Conservation (phyloP, 2,797 vertebrate species). For the Crax fasciolata region DNA sequence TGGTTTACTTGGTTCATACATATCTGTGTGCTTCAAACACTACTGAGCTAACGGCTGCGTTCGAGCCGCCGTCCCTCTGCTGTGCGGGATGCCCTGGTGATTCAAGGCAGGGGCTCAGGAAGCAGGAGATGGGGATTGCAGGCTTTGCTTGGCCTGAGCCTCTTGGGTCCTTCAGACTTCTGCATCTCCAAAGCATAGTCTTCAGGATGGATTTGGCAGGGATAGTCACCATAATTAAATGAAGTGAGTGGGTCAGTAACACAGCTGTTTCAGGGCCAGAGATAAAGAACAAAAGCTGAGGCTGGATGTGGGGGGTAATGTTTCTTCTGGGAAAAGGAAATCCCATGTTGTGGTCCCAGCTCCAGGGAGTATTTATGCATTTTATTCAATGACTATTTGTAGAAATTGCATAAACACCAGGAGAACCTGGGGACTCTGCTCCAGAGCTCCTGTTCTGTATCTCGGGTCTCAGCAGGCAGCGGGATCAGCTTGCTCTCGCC, state of each 20-base stretch:
- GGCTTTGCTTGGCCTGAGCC: not conserved
- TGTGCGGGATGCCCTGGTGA: fast-evolving
- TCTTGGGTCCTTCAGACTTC: not conserved
- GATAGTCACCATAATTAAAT: not conserved
- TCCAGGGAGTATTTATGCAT: not conserved
- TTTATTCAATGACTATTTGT: not conserved
- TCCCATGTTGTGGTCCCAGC: not conserved
- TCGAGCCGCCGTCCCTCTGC: not conserved
- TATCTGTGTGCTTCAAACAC: not conserved
- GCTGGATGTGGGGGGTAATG: not conserved
- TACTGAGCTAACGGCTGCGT: not conserved
- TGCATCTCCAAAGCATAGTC: fast-evolving
- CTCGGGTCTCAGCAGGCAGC: not conserved
- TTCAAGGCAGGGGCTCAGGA: fast-evolving
- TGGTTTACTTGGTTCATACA: not conserved
- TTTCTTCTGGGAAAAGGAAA: not conserved
- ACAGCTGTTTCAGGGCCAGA: not conserved
- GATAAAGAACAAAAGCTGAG: not conserved
- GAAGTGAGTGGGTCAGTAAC: fast-evolving
- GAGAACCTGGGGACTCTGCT: not conserved
- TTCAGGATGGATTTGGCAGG: not conserved
- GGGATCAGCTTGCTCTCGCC: not conserved
- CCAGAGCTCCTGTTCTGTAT: fast-evolving
- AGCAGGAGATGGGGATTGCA: fast-evolving
- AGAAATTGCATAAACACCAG: not conserved